Evolutionary conservation across 2,888 invertebrate genomes (phyloP).

Genomic region (Leptopilina syphax): DNA sequence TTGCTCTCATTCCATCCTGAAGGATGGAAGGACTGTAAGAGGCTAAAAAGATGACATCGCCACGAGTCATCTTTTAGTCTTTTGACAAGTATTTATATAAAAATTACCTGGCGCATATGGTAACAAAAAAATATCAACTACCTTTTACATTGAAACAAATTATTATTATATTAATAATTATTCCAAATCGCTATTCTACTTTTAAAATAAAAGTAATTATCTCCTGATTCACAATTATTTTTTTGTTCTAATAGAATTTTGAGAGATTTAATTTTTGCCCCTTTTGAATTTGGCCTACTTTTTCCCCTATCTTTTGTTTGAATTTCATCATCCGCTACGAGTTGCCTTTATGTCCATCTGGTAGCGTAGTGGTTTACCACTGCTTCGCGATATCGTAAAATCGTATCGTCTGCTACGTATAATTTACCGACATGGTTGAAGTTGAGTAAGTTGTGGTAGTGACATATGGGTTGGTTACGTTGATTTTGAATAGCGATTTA

Average conservation of each 20-base stretch:
- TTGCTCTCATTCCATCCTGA: no score
- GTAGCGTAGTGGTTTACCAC: slow-evolving; percentile 10
- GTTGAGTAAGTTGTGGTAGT: slow-evolving; percentile 7
- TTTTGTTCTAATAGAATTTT: not conserved
- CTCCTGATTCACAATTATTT: no score
- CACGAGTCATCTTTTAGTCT: no score
- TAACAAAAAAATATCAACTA: no score
- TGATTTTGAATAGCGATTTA: slow-evolving; percentile 64
- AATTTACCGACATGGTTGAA: slow-evolving; percentile 16
- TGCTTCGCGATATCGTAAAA: slow-evolving; percentile 30
- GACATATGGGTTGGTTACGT: slow-evolving; percentile 13
- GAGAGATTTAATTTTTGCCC: not conserved
- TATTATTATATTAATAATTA: not conserved
- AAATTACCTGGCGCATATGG: no score
- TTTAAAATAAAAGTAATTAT: slow-evolving; percentile 5
- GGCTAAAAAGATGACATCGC: no score
- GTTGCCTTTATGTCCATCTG: slow-evolving; percentile 1
- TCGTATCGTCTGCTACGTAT: not conserved
- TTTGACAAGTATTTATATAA: no score
- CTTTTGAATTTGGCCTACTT: slow-evolving; percentile 1
- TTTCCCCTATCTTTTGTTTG: not conserved
- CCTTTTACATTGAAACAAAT: not conserved
- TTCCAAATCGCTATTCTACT: not conserved
- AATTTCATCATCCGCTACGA: slow-evolving; percentile 8
- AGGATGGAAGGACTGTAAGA: no score